These are phyloP conservation scores for Cepaea nemoralis DNA, from an alignment of 1,140 invertebrate genomes.

Conservation along the genomic window DNA sequence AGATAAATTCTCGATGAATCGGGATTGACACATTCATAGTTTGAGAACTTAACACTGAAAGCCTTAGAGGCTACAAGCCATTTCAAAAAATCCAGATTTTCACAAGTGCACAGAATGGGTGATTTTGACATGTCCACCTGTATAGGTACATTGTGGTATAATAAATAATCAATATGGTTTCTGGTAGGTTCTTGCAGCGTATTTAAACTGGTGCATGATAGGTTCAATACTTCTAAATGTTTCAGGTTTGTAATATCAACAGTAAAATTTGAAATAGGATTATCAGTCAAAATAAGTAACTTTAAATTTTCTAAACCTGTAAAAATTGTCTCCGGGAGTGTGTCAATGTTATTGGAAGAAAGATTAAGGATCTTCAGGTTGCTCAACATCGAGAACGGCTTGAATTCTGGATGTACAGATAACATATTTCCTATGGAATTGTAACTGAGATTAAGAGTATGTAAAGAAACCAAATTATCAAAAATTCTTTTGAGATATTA, in stretches of 20 bases:
- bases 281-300: slow-evolving; percentile 41
- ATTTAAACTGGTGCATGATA: slow-evolving; percentile 25
- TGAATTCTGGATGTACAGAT: neutral
- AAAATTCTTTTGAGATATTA: neutral
- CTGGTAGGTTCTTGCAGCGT: neutral
- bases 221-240: slow-evolving; percentile 34
- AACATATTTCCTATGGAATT: slow-evolving; percentile 19
- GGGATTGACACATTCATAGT: neutral
- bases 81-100: slow-evolving; percentile 6
- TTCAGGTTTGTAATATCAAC: slow-evolving; percentile 43
- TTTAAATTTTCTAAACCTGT: slow-evolving; percentile 24
- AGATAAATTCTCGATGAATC: neutral
- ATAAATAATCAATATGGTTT: neutral
- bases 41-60: neutral
- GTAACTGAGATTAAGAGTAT: neutral
- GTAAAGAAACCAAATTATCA: neutral
- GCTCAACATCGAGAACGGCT: slow-evolving; percentile 22
- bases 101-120: neutral
- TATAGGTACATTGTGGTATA: neutral
- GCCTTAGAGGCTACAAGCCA: neutral
- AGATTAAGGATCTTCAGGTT: slow-evolving; percentile 45
- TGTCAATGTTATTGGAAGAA: slow-evolving; percentile 44
- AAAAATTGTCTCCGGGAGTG: slow-evolving; percentile 32
- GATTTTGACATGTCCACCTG: neutral
- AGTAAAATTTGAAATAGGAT: slow-evolving; percentile 35